A percentile compares a stretch with the other conserved stretches of the same genome.
Evolutionary conservation across 2,113 vertebrate genomes (phyloP).

Genomic region (Podilymbus podiceps): DNA sequence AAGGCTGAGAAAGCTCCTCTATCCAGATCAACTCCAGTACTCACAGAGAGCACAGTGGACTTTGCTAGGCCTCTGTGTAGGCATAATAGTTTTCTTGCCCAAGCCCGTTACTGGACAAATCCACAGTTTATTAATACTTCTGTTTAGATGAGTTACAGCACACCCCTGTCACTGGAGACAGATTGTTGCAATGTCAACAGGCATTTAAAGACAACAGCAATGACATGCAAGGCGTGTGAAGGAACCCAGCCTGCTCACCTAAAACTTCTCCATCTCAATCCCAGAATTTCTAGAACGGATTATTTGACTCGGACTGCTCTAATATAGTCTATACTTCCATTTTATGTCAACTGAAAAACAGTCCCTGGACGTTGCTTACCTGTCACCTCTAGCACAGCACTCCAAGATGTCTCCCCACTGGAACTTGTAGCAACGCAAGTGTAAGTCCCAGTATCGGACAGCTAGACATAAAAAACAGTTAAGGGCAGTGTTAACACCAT

Average conservation of each 20-base stretch:
- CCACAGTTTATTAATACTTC: background rate
- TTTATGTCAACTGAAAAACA: background rate
- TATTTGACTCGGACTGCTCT: background rate
- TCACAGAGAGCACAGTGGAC: background rate
- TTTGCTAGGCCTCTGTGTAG: background rate
- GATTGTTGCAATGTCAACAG: fast-evolving
- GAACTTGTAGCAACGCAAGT: slow-evolving; percentile 98
- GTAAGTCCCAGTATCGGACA: slow-evolving; percentile 93
- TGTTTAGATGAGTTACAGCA: background rate
- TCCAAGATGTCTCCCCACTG: slow-evolving; percentile 97
- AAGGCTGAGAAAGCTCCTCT: background rate
- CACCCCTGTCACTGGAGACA: background rate
- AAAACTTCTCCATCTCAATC: background rate
- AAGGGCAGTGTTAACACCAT: background rate
- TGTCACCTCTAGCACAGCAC: slow-evolving; percentile 93
- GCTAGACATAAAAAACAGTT: slow-evolving; percentile 60
- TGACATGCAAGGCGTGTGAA: background rate
- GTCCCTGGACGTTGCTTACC: slow-evolving; percentile 62
- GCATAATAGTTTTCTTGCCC: background rate
- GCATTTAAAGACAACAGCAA: background rate
- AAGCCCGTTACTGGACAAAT: background rate
- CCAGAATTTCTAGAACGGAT: background rate
- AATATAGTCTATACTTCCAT: background rate
- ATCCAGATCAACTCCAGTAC: background rate
- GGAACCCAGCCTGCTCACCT: background rate